Conservation (phyloP, 2,797 vertebrate genomes). For the Taeniopygia guttata region DNA sequence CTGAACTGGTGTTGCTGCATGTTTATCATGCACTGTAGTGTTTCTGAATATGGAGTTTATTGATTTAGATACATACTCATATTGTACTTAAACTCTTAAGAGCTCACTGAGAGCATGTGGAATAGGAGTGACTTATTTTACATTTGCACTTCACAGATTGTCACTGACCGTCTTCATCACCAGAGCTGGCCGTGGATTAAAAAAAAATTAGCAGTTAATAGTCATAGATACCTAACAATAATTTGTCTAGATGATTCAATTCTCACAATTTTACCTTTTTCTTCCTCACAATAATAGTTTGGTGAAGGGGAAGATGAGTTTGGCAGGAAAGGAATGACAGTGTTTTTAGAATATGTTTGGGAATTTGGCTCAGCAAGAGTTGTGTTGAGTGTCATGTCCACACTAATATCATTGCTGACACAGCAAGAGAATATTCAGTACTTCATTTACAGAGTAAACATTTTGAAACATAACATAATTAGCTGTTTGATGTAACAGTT, state of each 20-base stretch:
- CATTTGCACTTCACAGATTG: neutral
- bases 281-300: neutral
- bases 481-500: conserved; percentile 49
- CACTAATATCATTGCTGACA: neutral
- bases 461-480: conserved; percentile 55
- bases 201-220: neutral
- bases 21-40: neutral
- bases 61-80: neutral
- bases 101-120: neutral
- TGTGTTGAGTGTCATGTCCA: neutral
- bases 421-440: conserved; percentile 8
- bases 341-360: neutral
- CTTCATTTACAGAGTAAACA: conserved; percentile 37
- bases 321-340: neutral
- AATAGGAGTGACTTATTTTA: neutral
- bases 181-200: neutral
- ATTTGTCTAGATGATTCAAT: neutral
- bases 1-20: neutral
- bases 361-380: neutral
- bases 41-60: neutral
- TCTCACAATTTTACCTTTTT: neutral
- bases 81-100: neutral
- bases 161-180: neutral
- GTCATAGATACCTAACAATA: neutral
- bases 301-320: neutral